Base-by-base conservation (phyloP, 1,140 invertebrate species). In the Atta cephalotes region DNA sequence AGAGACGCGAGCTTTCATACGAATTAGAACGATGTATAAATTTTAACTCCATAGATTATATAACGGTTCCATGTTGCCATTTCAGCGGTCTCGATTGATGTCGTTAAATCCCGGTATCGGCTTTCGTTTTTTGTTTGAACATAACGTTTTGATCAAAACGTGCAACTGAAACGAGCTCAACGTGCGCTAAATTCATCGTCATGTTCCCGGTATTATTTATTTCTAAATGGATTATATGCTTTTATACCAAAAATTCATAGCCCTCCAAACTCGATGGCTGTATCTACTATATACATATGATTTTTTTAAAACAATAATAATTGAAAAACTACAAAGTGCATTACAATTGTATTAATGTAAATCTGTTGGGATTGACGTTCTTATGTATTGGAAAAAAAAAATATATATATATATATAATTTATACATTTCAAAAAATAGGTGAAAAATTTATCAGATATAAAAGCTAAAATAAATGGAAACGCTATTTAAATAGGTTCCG, bases 1-100 rank as follows among this genome's bases (percentile, higher is more conserved):
- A 58, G 80, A 82, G 14, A 82, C 68, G 25, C 39, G 28, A 63
- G 56, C 80, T 72, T 74, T 84, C 25, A 74, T 84, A 84, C 49
- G 39, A 84, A 74, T 84, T 84, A 74, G 80, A 84, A 74, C 80
- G 80, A 74, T 74, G 28, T 74, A 62, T 49, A 84, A 74, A 84
- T 84, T 84, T 74, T 63, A 84, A 74, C 56, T 84, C 56, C 18
- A 18, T 72, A 82, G 56, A 84, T 84, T 84, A 84, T 14, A 49
- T 82, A 82, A 82, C 39, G 25, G 53, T 84, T 28, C 39, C 28
- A 74, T 18, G 68, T 74, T 62, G 70, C 70, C 56, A 62, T 62
- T 84, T 28, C 70, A 62, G 39, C 49, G 65, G 65, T 81, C 56
- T 84, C 80, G 56, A 84, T 84, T 84, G 68, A 84, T 74, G 56